Evolutionary conservation across 2,888 invertebrate species (phyloP).

Genomic region (Lepidocyrtinus sp.): DNA sequence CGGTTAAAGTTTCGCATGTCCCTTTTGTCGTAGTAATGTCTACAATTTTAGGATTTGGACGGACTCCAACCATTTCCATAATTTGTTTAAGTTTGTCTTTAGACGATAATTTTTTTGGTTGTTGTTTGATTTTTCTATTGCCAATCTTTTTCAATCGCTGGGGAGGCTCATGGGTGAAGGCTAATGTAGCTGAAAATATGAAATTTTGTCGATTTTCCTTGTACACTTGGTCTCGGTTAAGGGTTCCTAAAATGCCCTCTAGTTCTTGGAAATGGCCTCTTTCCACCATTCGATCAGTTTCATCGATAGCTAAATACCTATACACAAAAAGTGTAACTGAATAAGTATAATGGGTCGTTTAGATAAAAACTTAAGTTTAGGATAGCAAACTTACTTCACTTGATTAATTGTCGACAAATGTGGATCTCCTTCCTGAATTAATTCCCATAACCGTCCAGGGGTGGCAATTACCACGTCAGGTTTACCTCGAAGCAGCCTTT

Average conservation of each 20-base stretch:
- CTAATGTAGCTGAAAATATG: conserved; percentile 97
- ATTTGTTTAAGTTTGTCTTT: conserved; percentile 84
- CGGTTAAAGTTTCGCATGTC: conserved; percentile 87
- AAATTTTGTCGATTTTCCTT: conserved; percentile 87
- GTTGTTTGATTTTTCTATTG: conserved; percentile 72
- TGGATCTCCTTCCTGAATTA: conserved; percentile 84
- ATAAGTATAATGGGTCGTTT: too few species aligned
- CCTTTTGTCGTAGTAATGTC: conserved; percentile 90
- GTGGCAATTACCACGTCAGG: conserved; percentile 98
- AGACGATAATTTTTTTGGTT: conserved; percentile 76
- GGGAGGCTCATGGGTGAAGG: conserved; percentile 90
- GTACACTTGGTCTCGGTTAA: conserved; percentile 80
- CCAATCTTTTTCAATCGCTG: conserved; percentile 55
- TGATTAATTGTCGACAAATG: conserved; percentile 82
- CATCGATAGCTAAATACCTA: conserved; percentile 95
- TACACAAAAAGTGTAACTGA: too few species aligned
- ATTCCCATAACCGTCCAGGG: conserved; percentile 97
- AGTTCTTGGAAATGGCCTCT: conserved; percentile 96
- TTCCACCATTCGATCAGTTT: conserved; percentile 99
- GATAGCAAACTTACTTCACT: conserved; percentile 76
- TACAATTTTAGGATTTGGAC: conserved; percentile 88
- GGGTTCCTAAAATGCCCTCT: conserved; percentile 82
- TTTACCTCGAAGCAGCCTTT: conserved; percentile 83
- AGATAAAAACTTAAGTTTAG: not conserved
- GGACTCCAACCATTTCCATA: conserved; percentile 86